Base-by-base conservation (phyloP, 2,113 vertebrate species). In the Prietella phreatophila region DNA sequence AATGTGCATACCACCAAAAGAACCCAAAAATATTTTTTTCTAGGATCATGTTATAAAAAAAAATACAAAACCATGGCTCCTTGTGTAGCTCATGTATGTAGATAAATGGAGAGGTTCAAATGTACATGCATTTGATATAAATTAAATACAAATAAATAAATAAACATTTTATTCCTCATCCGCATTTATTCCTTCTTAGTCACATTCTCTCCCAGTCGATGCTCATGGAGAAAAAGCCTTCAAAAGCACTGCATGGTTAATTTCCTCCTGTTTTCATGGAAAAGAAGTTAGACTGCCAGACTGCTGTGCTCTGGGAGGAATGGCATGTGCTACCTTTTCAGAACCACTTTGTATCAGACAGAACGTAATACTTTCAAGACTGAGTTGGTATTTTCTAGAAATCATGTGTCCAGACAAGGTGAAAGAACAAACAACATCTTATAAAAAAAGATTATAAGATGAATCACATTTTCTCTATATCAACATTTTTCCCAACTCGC, bases 231-330 rank as follows among this genome's bases (percentile, higher is more conserved):
- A 84, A 60, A 65, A n/a, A 6, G 47, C 58, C 67, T 83, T 1
- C 5, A 20, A 89, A 90, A 80, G 6, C 53, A 78, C 55, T 80
- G 78, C 61, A 84, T 61, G 67, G 81, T 80, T 90, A 79, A 87
- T 88, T 90, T 89, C 89, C 88, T 61, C 78, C 88, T 87, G 84
- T 89, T 92, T 87, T 88, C 71, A 85, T 88, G 89, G 91, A 92
- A 91, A 92, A 90, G 14, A 84, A 81, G 84, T 89, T 50, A 82
- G 73, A 36, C 85, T 65, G 33, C 84, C 79, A 83, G 90, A 82
- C 83, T 58, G 39, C 79, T 53, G 83, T 82, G 85, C 86, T 88
- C 86, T 86, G 81, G 33, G 33, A 82, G 87, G 73, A 90, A 89
- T 87, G 84, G 82, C 85, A 85, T 82, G 61, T 65, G 83, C 55